A percentile compares a stretch with the other conserved stretches of the same genome.
These are phyloP conservation scores for Capricornis sumatraensis DNA, from an alignment of 2,113 vertebrate species.

Conservation along the genomic window DNA sequence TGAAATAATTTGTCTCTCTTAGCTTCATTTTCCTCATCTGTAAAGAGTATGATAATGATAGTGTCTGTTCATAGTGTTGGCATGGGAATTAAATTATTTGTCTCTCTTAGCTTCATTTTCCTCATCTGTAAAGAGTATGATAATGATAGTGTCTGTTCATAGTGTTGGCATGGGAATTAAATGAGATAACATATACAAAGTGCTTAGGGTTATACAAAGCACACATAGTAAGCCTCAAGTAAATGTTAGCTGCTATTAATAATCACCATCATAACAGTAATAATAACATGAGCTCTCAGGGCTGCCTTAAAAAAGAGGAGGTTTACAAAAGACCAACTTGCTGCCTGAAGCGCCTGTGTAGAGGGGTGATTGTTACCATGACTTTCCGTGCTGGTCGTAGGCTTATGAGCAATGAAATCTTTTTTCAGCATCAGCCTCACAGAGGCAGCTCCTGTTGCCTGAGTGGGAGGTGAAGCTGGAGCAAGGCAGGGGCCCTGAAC, in stretches of 20 bases:
- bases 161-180: neutral
- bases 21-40: neutral
- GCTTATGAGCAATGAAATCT: neutral
- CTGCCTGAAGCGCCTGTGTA: neutral
- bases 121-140: neutral
- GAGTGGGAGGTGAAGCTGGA: constrained; percentile 49
- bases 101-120: neutral
- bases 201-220: neutral
- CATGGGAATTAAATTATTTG: constrained; percentile 28
- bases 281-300: neutral
- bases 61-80: neutral
- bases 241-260: constrained; percentile 29
- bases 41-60: neutral
- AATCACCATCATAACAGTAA: neutral
- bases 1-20: neutral
- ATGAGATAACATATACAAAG: neutral
- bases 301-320: neutral
- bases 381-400: constrained; percentile 2
- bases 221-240: neutral
- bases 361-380: constrained; percentile 14
- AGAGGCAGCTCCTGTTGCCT: constrained; percentile 47
- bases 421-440: constrained; percentile 30
- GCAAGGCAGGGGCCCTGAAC: constrained; percentile 8
- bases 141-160: neutral
- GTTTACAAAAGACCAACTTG: constrained; percentile 14